These are phyloP conservation scores for Alfaro cultratus DNA, from an alignment of 2,797 vertebrate species.

Conservation along the genomic window DNA sequence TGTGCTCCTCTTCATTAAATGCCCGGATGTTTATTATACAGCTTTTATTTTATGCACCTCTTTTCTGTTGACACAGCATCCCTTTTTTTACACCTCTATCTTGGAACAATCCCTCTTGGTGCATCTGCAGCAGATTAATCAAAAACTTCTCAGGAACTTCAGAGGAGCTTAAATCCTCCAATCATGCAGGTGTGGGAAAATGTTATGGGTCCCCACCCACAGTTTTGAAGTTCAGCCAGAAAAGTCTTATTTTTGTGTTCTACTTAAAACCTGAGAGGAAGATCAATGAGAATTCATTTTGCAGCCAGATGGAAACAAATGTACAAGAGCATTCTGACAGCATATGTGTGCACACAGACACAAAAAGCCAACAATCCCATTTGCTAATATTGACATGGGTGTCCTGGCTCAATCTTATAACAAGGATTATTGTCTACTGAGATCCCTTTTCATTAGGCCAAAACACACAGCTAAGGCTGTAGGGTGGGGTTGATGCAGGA, in stretches of 20 bases:
- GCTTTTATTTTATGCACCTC: conserved; percentile 67
- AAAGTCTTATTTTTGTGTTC: conserved; percentile 55
- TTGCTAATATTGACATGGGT: conserved; percentile 86
- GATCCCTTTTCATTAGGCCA: conserved; percentile 87
- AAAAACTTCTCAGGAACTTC: conserved; percentile 72
- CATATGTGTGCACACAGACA: conserved; percentile 25
- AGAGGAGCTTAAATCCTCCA: conserved; percentile 71
- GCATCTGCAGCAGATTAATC: conserved; percentile 75
- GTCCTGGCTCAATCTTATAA: conserved; percentile 84
- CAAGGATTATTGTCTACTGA: conserved; percentile 84
- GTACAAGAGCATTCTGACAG: conserved; percentile 39
- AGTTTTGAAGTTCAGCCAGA: conserved; percentile 56
- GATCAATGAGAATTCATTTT: conserved; percentile 53
- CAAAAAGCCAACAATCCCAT: conserved; percentile 79
- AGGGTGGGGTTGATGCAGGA: conserved; percentile 57
- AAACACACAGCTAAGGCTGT: conserved; percentile 76
- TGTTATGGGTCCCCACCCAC: conserved; percentile 68
- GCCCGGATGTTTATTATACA: conserved; percentile 69
- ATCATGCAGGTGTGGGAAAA: conserved; percentile 69
- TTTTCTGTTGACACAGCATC: conserved; percentile 74
- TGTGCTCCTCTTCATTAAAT: conserved; percentile 66
- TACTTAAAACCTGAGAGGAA: conserved; percentile 54
- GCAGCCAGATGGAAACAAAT: conserved; percentile 38
- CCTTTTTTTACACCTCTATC: conserved; percentile 57
- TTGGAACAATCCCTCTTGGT: conserved; percentile 67